phyloP scores from a whole-genome alignment of 2,113 vertebrate genomes.

The Salvelinus sp. region DNA sequence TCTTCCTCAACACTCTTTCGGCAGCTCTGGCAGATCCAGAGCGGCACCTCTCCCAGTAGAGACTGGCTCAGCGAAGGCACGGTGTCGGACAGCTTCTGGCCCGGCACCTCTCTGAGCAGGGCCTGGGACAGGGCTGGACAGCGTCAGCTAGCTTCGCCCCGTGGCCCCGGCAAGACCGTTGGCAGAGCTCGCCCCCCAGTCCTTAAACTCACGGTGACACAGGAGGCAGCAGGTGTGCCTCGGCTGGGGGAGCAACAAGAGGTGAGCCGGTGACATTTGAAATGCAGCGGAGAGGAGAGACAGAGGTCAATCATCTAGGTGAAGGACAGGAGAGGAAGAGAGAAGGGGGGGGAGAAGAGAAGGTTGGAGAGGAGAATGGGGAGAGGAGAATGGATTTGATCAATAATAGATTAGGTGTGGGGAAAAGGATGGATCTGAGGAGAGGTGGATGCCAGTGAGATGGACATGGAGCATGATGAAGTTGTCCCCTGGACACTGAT shows the following conservation, averaged over 20 bases:
- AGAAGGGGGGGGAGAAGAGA: too few species aligned
- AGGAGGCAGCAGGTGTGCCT: conserved; percentile 97
- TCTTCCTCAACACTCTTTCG: conserved; percentile 97
- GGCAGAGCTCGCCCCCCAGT: conserved; percentile 87
- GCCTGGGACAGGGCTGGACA: conserved; percentile 91
- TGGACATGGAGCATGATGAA: too few species aligned
- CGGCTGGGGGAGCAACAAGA: conserved; percentile 72
- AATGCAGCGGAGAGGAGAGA: not conserved
- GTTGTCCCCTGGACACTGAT: too few species aligned
- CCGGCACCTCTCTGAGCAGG: conserved; percentile 87
- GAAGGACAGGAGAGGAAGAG: too few species aligned
- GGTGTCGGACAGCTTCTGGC: conserved; percentile 86
- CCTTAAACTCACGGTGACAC: conserved; percentile 95
- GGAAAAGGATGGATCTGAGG: too few species aligned
- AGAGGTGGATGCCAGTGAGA: too few species aligned
- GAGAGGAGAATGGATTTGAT: too few species aligned
- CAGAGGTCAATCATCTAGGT: too few species aligned
- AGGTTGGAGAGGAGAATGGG: too few species aligned
- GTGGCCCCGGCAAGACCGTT: conserved; percentile 88
- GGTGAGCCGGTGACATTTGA: conserved; percentile 12
- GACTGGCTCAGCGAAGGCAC: conserved; percentile 95
- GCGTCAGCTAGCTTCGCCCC: conserved; percentile 85
- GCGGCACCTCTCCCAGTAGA: conserved; percentile 94
- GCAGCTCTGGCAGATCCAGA: conserved; percentile 99
- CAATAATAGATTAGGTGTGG: too few species aligned